Evolutionary conservation across 2,797 vertebrate species (phyloP).

Genomic region (Anguilla megastoma): DNA sequence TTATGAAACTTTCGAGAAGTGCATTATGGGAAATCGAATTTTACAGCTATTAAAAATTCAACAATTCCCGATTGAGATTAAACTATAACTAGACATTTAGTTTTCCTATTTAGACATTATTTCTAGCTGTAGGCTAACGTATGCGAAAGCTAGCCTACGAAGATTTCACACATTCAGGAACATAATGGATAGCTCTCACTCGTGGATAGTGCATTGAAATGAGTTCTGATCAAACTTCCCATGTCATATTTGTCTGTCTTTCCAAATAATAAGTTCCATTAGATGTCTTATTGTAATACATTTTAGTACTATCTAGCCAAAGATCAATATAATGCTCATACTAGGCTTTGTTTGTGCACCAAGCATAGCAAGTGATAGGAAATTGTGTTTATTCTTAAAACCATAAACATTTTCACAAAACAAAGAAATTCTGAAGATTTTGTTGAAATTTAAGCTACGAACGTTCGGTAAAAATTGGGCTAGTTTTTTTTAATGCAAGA

Average conservation of each 20-base stretch:
- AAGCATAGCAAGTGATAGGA: background rate
- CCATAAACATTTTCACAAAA: background rate
- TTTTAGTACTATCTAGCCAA: background rate
- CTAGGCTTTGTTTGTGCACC: background rate
- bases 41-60: background rate
- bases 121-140: too few species aligned
- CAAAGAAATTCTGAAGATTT: background rate
- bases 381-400: background rate
- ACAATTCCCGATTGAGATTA: background rate
- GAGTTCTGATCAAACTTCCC: background rate
- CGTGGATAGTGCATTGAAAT: background rate
- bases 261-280: background rate
- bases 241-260: background rate
- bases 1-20: background rate
- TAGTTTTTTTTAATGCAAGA: slow-evolving; percentile 70
- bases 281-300: background rate
- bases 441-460: background rate
- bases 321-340: background rate
- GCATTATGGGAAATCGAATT: background rate
- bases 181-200: background rate
- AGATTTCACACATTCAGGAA: background rate
- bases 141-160: background rate
- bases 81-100: background rate
- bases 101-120: background rate
- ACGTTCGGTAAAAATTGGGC: background rate